A percentile compares a stretch with the other conserved stretches of the same genome.
Conservation (phyloP, 2,797 vertebrate species). For the Typhlichthys subterraneus region DNA sequence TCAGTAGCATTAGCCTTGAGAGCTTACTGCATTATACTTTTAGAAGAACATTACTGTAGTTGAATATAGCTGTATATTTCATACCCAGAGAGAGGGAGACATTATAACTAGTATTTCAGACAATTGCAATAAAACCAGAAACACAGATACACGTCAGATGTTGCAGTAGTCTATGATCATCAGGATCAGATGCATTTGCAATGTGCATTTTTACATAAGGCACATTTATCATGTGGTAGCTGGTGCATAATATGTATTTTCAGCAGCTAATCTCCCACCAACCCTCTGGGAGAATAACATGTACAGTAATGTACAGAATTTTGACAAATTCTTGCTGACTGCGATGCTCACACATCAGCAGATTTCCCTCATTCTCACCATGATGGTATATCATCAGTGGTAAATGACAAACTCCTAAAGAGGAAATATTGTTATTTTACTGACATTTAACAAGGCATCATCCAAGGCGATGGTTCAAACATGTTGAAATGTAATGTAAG, state of each 20-base stretch:
- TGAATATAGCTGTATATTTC: not conserved
- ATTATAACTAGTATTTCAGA: slow-evolving; percentile 16
- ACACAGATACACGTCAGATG: slow-evolving; percentile 7
- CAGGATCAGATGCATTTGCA: too few species aligned
- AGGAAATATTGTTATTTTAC: slow-evolving; percentile 35
- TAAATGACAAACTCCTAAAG: slow-evolving; percentile 53
- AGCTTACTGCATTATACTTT: slow-evolving; percentile 39
- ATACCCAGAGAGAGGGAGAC: not conserved
- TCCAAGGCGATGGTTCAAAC: too few species aligned
- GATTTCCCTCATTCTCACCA: slow-evolving; percentile 54
- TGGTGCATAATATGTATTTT: not conserved
- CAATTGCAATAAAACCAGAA: slow-evolving; percentile 17
- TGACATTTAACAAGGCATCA: too few species aligned
- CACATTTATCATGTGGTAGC: not conserved
- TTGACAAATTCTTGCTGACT: slow-evolving; percentile 44
- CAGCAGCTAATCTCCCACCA: slow-evolving; percentile 6
- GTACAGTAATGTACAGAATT: slow-evolving; percentile 31
- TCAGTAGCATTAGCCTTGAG: slow-evolving; percentile 67
- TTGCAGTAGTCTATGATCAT: slow-evolving; percentile 1
- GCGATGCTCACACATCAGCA: slow-evolving; percentile 63
- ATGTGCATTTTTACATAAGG: too few species aligned
- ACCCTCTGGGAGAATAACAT: slow-evolving; percentile 38
- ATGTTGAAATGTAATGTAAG: too few species aligned
- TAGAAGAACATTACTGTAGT: slow-evolving; percentile 15
- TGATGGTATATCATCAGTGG: slow-evolving; percentile 50